phyloP scores from a whole-genome alignment of 1,140 invertebrate genomes.

The Drosophila sechellia region DNA sequence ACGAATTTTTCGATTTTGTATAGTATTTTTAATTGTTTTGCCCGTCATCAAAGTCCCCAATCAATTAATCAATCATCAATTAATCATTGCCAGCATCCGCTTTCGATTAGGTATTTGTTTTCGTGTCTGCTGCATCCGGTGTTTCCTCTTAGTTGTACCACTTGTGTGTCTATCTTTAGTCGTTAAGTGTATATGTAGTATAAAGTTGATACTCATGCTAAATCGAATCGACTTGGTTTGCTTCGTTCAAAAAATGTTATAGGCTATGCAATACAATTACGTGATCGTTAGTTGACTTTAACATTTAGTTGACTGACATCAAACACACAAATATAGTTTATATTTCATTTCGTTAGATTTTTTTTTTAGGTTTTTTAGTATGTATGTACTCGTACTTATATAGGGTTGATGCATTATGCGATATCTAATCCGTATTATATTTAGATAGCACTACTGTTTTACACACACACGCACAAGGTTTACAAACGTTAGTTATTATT shows the following conservation, averaged over 20 bases:
- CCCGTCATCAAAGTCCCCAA: constrained; percentile 49
- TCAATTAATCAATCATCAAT: constrained; percentile 44
- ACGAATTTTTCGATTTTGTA: constrained; percentile 47
- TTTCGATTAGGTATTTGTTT: constrained; percentile 2
- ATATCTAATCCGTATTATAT: constrained; percentile 50
- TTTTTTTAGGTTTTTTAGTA: constrained; percentile 19
- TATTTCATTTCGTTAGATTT: constrained; percentile 18
- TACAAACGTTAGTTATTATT: constrained; percentile 47
- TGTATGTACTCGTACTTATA: constrained; percentile 57
- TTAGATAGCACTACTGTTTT: constrained; percentile 49
- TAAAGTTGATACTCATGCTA: constrained; percentile 60
- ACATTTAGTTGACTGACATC: constrained; percentile 76
- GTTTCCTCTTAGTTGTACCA: constrained; percentile 15
- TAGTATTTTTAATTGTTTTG: constrained; percentile 73
- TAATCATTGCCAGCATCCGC: constrained; percentile 13
- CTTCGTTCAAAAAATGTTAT: constrained; percentile 55
- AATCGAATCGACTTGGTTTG: constrained; percentile 50
- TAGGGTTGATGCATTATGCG: constrained; percentile 56
- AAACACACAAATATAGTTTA: constrained; percentile 70
- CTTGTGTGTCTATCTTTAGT: constrained; percentile 17
- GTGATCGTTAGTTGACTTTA: constrained; percentile 57
- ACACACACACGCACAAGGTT: constrained; percentile 61
- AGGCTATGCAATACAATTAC: constrained; percentile 57
- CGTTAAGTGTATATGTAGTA: constrained; percentile 34
- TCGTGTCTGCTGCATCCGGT: constrained; percentile 4